phyloP scores from a whole-genome alignment of 2,113 vertebrate genomes.

The Pseudolaguvia tuberculata region DNA sequence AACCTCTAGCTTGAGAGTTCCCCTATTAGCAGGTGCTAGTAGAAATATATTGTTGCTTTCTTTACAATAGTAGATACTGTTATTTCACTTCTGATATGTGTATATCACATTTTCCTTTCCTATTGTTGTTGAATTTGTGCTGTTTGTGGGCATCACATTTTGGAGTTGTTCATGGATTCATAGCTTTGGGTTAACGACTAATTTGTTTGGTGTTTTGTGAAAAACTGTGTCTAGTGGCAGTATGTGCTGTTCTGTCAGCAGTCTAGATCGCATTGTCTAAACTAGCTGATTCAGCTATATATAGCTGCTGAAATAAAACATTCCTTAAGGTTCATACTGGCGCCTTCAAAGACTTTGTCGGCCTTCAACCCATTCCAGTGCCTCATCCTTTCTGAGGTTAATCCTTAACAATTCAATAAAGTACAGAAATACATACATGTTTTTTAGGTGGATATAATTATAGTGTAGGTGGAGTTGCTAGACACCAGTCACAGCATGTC shows the following conservation, averaged over 20 bases:
- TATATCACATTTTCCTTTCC: slow-evolving; percentile 37
- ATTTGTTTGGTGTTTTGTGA: not conserved
- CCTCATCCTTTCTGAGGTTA: slow-evolving; percentile 13
- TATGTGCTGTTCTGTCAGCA: not conserved
- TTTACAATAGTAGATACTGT: slow-evolving; percentile 6
- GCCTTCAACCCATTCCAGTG: not conserved
- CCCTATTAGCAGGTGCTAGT: slow-evolving; percentile 22
- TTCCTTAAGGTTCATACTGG: slow-evolving; percentile 39
- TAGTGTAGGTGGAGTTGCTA: not conserved
- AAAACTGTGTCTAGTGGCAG: not conserved
- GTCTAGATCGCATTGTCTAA: not conserved
- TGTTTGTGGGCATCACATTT: not conserved
- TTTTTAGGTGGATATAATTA: not conserved
- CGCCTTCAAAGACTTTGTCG: not conserved
- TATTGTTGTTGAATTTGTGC: not conserved
- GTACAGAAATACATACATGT: not conserved
- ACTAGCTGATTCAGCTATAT: slow-evolving; percentile 12
- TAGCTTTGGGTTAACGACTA: not conserved
- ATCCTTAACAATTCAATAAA: not conserved
- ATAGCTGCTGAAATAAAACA: slow-evolving; percentile 40
- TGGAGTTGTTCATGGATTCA: too few species aligned
- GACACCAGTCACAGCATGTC: not conserved
- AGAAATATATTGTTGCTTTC: not conserved
- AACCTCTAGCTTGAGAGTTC: not conserved
- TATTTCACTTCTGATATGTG: slow-evolving; percentile 36